Conservation (phyloP, 1,140 invertebrate genomes). For the Arctopsyche grandis region DNA sequence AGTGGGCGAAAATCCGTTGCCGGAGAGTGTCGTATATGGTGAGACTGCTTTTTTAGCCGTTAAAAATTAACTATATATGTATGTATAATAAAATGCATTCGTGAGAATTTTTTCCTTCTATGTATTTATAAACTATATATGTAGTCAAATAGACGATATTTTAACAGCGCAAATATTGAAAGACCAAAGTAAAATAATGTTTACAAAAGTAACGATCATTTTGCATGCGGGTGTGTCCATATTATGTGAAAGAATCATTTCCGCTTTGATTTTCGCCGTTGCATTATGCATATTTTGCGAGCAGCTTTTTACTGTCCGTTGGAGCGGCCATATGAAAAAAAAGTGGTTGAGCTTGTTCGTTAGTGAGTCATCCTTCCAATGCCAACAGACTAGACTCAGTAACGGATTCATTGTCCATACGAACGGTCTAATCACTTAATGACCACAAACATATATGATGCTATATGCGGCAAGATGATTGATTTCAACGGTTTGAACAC, state of each 20-base stretch:
- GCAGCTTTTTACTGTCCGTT: neutral
- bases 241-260: no score
- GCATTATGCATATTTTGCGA: constrained; percentile 6
- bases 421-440: constrained; percentile 26
- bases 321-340: neutral
- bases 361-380: constrained; percentile 28
- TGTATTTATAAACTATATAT: no score
- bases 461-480: neutral
- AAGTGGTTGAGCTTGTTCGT: constrained; percentile 12
- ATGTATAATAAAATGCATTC: neutral
- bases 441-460: constrained; percentile 20
- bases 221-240: no score
- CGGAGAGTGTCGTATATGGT: constrained; percentile 13
- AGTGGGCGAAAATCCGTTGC: constrained; percentile 34
- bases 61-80: constrained; percentile 16
- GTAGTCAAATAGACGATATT: no score
- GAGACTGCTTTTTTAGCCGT: constrained; percentile 29
- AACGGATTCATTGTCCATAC: constrained; percentile 37
- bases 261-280: no score
- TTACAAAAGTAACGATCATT: no score
- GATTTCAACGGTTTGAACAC: constrained; percentile 7
- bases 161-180: no score
- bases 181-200: no score
- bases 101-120: no score
- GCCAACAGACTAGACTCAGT: neutral